Evolutionary conservation across 2,113 vertebrate genomes (phyloP).

Genomic region (Irena cyanogastra): DNA sequence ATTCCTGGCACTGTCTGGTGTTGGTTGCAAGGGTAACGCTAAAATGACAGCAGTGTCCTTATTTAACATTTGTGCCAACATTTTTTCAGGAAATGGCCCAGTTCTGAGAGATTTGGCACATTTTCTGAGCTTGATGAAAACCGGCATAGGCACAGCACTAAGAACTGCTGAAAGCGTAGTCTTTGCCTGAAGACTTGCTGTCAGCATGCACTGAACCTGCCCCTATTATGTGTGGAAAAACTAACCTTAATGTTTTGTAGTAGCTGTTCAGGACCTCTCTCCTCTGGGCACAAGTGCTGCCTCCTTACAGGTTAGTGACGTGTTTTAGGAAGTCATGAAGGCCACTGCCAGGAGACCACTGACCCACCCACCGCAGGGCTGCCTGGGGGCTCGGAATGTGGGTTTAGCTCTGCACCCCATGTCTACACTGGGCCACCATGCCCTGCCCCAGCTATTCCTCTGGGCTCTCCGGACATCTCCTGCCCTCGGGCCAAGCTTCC

Average conservation of each 20-base stretch:
- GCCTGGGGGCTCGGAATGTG: fast-evolving
- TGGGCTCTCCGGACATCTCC: neutral
- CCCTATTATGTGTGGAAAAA: neutral
- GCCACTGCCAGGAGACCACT: neutral
- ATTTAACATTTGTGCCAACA: neutral
- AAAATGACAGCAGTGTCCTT: neutral
- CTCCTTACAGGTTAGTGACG: neutral
- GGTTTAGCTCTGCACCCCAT: neutral
- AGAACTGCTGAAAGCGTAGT: neutral
- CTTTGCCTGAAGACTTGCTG: neutral
- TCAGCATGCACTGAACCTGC: neutral
- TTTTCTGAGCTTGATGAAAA: neutral
- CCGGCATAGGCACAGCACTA: neutral
- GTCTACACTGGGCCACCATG: fast-evolving
- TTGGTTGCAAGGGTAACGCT: neutral
- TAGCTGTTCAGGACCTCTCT: neutral
- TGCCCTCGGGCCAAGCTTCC: neutral
- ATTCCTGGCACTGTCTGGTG: neutral
- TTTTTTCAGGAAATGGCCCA: neutral
- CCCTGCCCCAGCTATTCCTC: neutral
- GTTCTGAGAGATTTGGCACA: neutral
- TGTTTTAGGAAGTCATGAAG: neutral
- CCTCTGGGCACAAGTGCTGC: neutral
- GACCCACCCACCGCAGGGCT: neutral
- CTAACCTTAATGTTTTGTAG: neutral